Base-by-base conservation (phyloP, 2,797 vertebrate genomes). In the Coregonus suidteri region DNA sequence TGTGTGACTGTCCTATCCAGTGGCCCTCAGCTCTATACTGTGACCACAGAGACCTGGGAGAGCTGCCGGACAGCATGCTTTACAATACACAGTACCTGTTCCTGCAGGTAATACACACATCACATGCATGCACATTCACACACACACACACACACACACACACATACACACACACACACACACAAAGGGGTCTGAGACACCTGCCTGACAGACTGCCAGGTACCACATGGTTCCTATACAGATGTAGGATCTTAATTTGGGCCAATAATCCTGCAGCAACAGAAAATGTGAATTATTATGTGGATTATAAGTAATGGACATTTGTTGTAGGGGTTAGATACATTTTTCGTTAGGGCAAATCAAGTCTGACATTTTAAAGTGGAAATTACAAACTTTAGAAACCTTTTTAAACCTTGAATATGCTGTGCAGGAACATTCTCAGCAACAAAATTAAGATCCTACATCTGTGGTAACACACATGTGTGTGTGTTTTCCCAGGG, bases 21-120 rank as follows among this genome's bases (percentile, higher is more conserved):
- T 95, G 94, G 94, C 92, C 94, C 75, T 93, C 93, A 0, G 92
- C 94, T 0, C 74, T 94, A 30, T 95, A 95, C 82, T 95, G 94
- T 67, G 94, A 95, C 84, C 83, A 91, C 77, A 90, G 90, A 77
- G 84, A 76, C 4, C 86, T 94, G 83, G 51, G 31, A 13, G 62
- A 86, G 16, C 41, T 90, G 30, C 92, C 94, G 0, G 69, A 82
- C 20, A 11, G 0, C 53, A 89, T 95, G 80, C 91, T 93, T 0
- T 54, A 77, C 37, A 82, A 75, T 77, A 91, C 88, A 14, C 86
- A 95, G 31, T 95, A 95, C 85, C 83, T 96, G 6, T 95, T 95
- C 82, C 86, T 95, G 5, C 92, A 93, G 89, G 92, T 76, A 67
- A 71, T n/a, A 25, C 41, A 47, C 47, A 71, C 9, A 41, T 5